phyloP scores from a whole-genome alignment of 2,888 invertebrate genomes.

The Ichneumoninae sp. region DNA sequence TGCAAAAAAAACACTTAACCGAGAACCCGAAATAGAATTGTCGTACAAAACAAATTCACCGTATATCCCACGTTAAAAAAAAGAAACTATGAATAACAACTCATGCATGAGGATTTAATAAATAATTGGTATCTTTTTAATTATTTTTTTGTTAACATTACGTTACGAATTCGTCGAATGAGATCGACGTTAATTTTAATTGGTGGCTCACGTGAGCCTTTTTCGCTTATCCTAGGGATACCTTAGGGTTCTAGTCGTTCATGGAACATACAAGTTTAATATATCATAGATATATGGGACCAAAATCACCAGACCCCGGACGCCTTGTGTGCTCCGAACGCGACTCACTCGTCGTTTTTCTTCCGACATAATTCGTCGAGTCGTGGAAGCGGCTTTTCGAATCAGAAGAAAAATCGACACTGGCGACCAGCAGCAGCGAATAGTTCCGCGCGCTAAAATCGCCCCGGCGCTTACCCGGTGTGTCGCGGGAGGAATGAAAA shows the following conservation, averaged over 20 bases:
- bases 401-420: slow-evolving; percentile 3
- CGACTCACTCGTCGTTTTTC: slow-evolving; percentile 60
- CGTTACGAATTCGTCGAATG: slow-evolving; percentile 16
- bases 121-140: slow-evolving; percentile 51
- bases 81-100: slow-evolving; percentile 42
- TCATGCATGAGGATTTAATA: slow-evolving; percentile 47
- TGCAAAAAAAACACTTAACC: slow-evolving; percentile 46
- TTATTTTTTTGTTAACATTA: slow-evolving; percentile 37
- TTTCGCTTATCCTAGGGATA: slow-evolving; percentile 54
- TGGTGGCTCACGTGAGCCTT: slow-evolving; percentile 80
- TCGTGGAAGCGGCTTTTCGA: background rate
- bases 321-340: slow-evolving; percentile 68
- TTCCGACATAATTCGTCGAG: slow-evolving; percentile 4
- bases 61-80: slow-evolving; percentile 32
- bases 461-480: slow-evolving; percentile 41
- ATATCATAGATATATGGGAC: slow-evolving; percentile 99
- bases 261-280: slow-evolving; percentile 97
- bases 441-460: slow-evolving; percentile 79
- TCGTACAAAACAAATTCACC: slow-evolving; percentile 38
- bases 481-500: slow-evolving; percentile 1
- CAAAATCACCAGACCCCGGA: slow-evolving; percentile 90
- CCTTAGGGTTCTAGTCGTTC: slow-evolving; percentile 87
- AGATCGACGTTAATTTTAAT: slow-evolving; percentile 23
- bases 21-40: slow-evolving; percentile 48
- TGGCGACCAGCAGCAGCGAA: slow-evolving; percentile 77